Percentiles rank a stretch among this genome's conserved stretches.
These are phyloP conservation scores for Thelaira solivaga DNA, from an alignment of 2,888 invertebrate species.

Conservation along the genomic window DNA sequence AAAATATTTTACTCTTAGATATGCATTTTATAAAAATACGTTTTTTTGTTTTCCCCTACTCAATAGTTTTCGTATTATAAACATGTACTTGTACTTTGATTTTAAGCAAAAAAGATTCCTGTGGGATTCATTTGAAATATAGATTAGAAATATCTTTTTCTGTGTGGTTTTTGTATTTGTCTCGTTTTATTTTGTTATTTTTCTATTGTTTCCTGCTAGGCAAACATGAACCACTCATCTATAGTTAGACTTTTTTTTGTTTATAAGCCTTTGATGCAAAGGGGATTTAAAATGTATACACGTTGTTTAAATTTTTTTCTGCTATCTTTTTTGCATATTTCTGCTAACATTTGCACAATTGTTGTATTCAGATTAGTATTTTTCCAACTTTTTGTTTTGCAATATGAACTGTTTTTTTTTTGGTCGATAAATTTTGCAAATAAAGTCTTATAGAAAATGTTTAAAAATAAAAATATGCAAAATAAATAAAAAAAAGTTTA, in stretches of 20 bases:
- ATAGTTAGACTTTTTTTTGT: conserved; percentile 27
- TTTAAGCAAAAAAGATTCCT: conserved; percentile 36
- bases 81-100: conserved; percentile 11
- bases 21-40: neutral
- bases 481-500: neutral
- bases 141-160: conserved; percentile 49
- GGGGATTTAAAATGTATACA: conserved; percentile 44
- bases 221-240: neutral
- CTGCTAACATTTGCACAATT: conserved; percentile 43
- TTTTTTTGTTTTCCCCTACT: neutral
- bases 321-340: conserved; percentile 6
- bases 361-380: conserved; percentile 27
- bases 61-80: neutral
- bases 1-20: too few species aligned
- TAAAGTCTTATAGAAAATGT: neutral
- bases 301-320: conserved; percentile 4
- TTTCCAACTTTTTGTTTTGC: conserved; percentile 16
- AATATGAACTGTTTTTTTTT: neutral
- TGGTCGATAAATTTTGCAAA: neutral
- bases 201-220: conserved; percentile 1
- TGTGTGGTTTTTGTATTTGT: conserved; percentile 5
- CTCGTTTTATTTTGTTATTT: conserved; percentile 8
- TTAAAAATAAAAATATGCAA: neutral
- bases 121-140: conserved; percentile 49
- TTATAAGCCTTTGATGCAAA: conserved; percentile 39